These are phyloP conservation scores for Tridacna crocea DNA, from an alignment of 2,888 invertebrate genomes.

Conservation along the genomic window DNA sequence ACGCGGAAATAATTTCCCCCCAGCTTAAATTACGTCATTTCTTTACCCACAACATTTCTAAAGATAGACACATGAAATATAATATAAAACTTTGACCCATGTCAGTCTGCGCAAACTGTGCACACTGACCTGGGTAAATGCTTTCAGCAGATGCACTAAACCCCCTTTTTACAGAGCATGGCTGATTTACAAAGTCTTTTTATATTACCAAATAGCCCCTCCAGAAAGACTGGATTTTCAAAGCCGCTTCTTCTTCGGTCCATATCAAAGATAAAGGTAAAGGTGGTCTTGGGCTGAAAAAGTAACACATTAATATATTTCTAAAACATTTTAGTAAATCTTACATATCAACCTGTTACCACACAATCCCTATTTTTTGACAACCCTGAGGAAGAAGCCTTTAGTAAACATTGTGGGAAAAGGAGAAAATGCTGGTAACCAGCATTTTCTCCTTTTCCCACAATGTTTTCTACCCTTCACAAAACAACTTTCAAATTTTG, in stretches of 20 bases:
- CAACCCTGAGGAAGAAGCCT: too few relatives aligned
- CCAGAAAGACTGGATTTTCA: slow-evolving; percentile 83
- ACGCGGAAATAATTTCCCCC: too few relatives aligned
- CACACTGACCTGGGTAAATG: too few relatives aligned
- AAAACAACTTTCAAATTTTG: too few relatives aligned
- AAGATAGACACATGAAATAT: too few relatives aligned
- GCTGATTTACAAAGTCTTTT: neutral
- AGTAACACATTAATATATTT: neutral
- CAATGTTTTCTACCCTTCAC: neutral
- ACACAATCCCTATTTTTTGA: too few relatives aligned
- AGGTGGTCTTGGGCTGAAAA: slow-evolving; percentile 82
- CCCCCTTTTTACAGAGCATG: too few relatives aligned
- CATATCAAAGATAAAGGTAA: slow-evolving; percentile 83
- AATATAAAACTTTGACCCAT: too few relatives aligned
- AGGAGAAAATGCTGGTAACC: neutral
- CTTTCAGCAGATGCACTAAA: too few relatives aligned
- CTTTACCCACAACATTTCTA: too few relatives aligned
- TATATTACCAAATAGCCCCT: slow-evolving; percentile 81
- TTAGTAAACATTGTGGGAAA: slow-evolving; percentile 3
- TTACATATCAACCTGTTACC: neutral
- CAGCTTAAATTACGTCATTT: too few relatives aligned
- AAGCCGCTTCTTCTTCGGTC: slow-evolving; percentile 83
- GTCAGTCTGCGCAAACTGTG: too few relatives aligned
- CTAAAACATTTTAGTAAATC: neutral
- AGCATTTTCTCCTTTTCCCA: slow-evolving; percentile 3